These are phyloP conservation scores for Epistrophella euchroma DNA, from an alignment of 2,888 invertebrate genomes.

Conservation along the genomic window DNA sequence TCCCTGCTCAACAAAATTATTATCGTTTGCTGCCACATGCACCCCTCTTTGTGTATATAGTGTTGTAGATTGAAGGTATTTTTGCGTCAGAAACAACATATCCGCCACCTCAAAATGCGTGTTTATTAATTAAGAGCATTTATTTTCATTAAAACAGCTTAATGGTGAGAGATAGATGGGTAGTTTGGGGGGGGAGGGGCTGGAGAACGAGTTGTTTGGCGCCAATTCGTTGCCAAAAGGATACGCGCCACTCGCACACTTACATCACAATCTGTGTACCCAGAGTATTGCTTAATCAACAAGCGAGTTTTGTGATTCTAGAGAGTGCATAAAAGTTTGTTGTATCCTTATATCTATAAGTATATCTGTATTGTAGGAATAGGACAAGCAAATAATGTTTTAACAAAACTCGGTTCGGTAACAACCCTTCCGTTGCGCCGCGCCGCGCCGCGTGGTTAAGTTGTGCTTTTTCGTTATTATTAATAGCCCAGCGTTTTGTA, in stretches of 20 bases:
- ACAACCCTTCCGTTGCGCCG: slow-evolving; percentile 63
- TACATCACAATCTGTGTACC: slow-evolving; percentile 23
- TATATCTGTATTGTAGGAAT: background rate
- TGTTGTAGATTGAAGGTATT: slow-evolving; percentile 5
- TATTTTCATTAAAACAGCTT: slow-evolving; percentile 84
- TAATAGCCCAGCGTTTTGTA: slow-evolving; percentile 76
- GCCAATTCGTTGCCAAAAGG: slow-evolving; percentile 77
- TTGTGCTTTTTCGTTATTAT: slow-evolving; percentile 69
- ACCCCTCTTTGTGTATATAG: background rate
- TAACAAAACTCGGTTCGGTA: slow-evolving; percentile 23
- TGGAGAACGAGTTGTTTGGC: slow-evolving; percentile 77
- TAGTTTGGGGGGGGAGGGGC: slow-evolving; percentile 35
- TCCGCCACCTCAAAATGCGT: slow-evolving; percentile 82
- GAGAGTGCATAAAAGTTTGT: slow-evolving; percentile 47
- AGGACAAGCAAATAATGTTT: slow-evolving; percentile 40
- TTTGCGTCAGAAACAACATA: slow-evolving; percentile 56
- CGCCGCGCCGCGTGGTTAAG: slow-evolving; percentile 51
- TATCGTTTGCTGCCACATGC: slow-evolving; percentile 35
- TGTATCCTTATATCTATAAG: background rate
- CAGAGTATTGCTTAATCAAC: slow-evolving; percentile 30
- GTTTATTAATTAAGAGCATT: slow-evolving; percentile 84
- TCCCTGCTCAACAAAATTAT: slow-evolving; percentile 47
- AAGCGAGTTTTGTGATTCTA: slow-evolving; percentile 38
- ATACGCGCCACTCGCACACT: slow-evolving; percentile 27
- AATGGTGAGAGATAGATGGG: slow-evolving; percentile 79